These are phyloP conservation scores for Agelaius phoeniceus DNA, from an alignment of 2,113 vertebrate species.

Conservation along the genomic window DNA sequence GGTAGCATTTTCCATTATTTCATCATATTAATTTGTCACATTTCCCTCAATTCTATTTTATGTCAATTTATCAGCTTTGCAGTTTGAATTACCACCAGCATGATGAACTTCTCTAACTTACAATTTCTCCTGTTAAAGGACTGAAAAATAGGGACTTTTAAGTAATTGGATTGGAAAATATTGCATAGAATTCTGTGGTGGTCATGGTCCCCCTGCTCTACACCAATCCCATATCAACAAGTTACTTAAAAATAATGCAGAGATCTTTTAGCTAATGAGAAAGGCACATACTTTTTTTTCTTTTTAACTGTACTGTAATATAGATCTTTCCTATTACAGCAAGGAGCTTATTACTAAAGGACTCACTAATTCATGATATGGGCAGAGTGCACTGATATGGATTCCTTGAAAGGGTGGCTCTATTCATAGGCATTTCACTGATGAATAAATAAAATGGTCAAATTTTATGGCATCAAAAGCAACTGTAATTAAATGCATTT, in stretches of 20 bases:
- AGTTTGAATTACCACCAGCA: not conserved
- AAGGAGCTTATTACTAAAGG: not conserved
- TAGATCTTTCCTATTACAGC: not conserved
- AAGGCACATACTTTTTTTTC: slow-evolving; percentile 31
- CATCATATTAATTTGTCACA: not conserved
- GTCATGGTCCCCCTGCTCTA: not conserved
- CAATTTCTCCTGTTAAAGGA: not conserved
- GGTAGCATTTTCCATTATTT: not conserved
- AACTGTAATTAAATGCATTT: not conserved
- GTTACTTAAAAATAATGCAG: not conserved
- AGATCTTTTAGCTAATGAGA: slow-evolving; percentile 27
- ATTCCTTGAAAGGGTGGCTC: not conserved
- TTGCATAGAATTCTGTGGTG: slow-evolving; percentile 39
- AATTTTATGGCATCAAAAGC: not conserved
- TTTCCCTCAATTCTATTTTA: not conserved
- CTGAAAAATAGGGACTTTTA: not conserved
- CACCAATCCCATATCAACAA: not conserved
- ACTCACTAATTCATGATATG: not conserved
- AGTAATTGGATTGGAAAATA: not conserved
- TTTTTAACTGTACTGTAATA: not conserved
- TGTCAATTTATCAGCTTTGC: not conserved
- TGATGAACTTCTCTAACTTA: not conserved
- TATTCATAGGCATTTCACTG: not conserved
- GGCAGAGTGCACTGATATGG: not conserved
- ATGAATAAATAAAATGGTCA: not conserved